Evolutionary conservation across 2,888 invertebrate genomes (phyloP).

Genomic region (Branchellion lobata): DNA sequence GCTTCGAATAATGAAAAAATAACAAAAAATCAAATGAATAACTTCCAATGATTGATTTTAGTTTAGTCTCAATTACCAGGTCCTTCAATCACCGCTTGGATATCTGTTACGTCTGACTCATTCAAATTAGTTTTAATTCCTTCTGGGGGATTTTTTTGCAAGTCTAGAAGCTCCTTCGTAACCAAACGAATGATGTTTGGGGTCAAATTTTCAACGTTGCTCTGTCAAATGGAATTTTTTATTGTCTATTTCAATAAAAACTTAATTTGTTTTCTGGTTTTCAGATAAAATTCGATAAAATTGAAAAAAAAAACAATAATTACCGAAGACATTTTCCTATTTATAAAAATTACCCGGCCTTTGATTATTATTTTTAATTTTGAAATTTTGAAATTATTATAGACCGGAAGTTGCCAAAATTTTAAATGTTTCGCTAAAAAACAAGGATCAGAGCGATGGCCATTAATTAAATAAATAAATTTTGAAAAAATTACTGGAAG

Average conservation of each 20-base stretch:
- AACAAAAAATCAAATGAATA: not conserved
- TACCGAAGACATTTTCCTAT: constrained; percentile 12
- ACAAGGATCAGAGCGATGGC: not conserved
- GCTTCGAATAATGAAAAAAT: not conserved
- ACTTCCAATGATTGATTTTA: not conserved
- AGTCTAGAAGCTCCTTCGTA: constrained; percentile 81
- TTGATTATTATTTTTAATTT: constrained; percentile 13
- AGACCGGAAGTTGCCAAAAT: constrained; percentile 1
- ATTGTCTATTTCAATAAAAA: not conserved
- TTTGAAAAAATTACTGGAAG: not conserved
- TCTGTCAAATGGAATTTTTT: constrained; percentile 47
- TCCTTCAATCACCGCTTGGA: constrained; percentile 86
- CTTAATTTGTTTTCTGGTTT: not conserved
- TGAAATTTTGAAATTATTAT: constrained; percentile 10
- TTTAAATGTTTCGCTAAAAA: not conserved
- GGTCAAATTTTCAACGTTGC: constrained; percentile 80
- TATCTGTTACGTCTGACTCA: constrained; percentile 89
- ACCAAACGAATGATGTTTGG: constrained; percentile 87
- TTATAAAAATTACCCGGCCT: not conserved
- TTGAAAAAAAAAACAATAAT: not conserved
- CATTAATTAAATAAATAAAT: not conserved
- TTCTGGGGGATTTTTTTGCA: constrained; percentile 81
- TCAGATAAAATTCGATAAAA: not conserved
- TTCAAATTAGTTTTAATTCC: constrained; percentile 85
- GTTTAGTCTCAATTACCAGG: constrained; percentile 68